phyloP scores from a whole-genome alignment of 2,113 vertebrate species.

The Sebastes fasciatus region DNA sequence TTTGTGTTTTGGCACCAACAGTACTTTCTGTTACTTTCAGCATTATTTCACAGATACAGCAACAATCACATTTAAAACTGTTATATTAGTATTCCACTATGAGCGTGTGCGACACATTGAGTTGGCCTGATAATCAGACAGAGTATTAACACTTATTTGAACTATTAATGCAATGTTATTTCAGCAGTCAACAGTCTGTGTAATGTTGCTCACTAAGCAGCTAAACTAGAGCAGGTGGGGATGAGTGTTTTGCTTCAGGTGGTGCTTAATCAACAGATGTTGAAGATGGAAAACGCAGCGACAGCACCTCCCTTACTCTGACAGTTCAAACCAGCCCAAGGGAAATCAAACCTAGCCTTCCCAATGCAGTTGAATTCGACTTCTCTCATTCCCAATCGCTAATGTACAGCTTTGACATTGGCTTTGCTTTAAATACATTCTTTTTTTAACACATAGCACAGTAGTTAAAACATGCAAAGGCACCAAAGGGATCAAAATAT shows the following conservation, averaged over 20 bases:
- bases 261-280: background rate
- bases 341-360: background rate
- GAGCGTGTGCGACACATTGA: too few relatives aligned
- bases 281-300: background rate
- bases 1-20: too few relatives aligned
- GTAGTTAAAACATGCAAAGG: slow-evolving; percentile 16
- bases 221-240: background rate
- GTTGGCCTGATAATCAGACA: too few relatives aligned
- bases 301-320: background rate
- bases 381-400: background rate
- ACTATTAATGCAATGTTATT: background rate
- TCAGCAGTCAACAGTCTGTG: background rate
- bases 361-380: background rate
- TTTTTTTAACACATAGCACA: background rate
- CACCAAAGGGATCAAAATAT: slow-evolving; percentile 26
- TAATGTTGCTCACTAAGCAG: background rate
- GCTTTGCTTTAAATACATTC: background rate
- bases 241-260: background rate
- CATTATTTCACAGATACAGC: too few relatives aligned
- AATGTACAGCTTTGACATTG: background rate
- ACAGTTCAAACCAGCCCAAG: slow-evolving; percentile 5
- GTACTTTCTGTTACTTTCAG: too few relatives aligned
- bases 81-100: too few relatives aligned
- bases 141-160: background rate
- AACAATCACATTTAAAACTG: too few relatives aligned